These are phyloP conservation scores for Caenorhabditis angaria DNA, from an alignment of 2,888 invertebrate genomes.

Conservation along the genomic window DNA sequence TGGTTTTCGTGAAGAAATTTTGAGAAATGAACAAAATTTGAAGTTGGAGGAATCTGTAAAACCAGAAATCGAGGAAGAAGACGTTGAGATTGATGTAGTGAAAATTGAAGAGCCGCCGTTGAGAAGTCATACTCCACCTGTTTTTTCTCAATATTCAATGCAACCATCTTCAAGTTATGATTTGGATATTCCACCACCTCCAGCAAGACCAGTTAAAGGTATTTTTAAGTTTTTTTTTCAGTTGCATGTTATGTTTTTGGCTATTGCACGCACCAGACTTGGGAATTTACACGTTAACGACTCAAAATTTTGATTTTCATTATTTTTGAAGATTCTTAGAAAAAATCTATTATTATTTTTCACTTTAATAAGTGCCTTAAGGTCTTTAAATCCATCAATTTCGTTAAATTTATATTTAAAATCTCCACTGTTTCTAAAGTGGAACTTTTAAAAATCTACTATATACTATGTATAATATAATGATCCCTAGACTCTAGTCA, in stretches of 20 bases:
- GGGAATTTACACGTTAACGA: too few species aligned
- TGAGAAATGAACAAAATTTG: neutral
- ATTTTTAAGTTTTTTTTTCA: neutral
- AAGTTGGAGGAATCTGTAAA: neutral
- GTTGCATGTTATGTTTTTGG: neutral
- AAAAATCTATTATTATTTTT: too few species aligned
- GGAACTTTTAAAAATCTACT: too few species aligned
- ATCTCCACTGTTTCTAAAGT: too few species aligned
- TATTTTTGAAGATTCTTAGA: too few species aligned
- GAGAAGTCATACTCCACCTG: too few species aligned
- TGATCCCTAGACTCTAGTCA: neutral
- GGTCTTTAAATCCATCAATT: too few species aligned
- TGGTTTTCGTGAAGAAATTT: neutral
- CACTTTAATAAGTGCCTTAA: too few species aligned
- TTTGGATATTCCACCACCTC: neutral
- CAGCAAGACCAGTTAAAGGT: neutral
- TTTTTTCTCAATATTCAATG: neutral
- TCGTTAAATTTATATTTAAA: too few species aligned
- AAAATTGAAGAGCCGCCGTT: too few species aligned
- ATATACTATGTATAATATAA: too few species aligned
- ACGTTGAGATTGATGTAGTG: neutral
- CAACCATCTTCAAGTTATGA: neutral
- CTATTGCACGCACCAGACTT: neutral
- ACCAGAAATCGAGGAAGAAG: neutral
- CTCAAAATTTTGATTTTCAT: too few species aligned